Base-by-base conservation (phyloP, 1,140 invertebrate species). In the Aphis gossypii region DNA sequence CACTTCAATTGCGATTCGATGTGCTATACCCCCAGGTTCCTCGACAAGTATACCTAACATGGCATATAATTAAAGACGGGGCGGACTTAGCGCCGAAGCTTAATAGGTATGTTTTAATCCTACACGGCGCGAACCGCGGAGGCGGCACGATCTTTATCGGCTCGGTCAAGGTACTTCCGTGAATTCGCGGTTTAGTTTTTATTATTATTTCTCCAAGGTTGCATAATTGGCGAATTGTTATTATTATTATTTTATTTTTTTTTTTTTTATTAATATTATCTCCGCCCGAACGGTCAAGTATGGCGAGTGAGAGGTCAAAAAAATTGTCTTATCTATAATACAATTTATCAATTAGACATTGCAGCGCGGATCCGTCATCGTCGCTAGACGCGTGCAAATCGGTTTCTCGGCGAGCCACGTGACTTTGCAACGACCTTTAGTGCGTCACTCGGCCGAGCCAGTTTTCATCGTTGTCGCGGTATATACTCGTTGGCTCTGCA, bases 391-490 rank as follows among this genome's bases (percentile, higher is more conserved):
- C 20, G 48, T 51, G 35, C 30, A 54, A 68, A 89, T 89, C 48
- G 48, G 21, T 89, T 89, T 56, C 87, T 89, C n/a, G n/a, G 21
- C 51, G n/a, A 35, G n/a, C 48, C 87, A 30, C 25, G n/a, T 82
- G 90, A 92, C 90, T 92, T 92, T 92, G 90, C 68, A 48, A 83
- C 44, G 90, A 92, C 90, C 90, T 92, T 92, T 35, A 92, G 18
- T 51, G n/a, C 90, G 90, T 92, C 90, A 92, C 68, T 25, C 8
- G 6, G 3, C 11, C 48, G 18, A 6, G 23, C 18, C 38, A 76
- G 56, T 44, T 91, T 91, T 91, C 41, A 25, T 30, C 83, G 35
- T 30, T 30, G 25, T 86, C 23, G 25, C 76, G 68, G 68, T 20
- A 35, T 20, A 35, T 76, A 76, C n/a, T 3, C 35, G 23, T 83